These are phyloP conservation scores for Dynastes grantii DNA, from an alignment of 2,888 invertebrate species.

Conservation along the genomic window DNA sequence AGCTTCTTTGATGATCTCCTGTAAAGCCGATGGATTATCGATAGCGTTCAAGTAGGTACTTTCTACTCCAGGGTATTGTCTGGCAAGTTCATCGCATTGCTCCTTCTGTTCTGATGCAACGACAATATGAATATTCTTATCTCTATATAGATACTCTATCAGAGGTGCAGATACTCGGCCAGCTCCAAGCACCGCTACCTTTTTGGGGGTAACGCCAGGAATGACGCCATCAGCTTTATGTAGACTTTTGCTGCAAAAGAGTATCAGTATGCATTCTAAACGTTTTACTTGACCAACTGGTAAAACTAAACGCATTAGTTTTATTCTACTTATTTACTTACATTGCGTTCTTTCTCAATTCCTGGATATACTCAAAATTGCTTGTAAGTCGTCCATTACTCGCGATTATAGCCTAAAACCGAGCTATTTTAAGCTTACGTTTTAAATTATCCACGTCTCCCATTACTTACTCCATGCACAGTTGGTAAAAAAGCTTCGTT, in stretches of 20 bases:
- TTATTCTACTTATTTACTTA: slow-evolving; percentile 57
- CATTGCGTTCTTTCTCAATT: slow-evolving; percentile 77
- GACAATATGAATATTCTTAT: slow-evolving; percentile 86
- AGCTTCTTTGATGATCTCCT: slow-evolving; percentile 81
- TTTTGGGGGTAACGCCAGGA: slow-evolving; percentile 69
- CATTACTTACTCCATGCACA: slow-evolving; percentile 76
- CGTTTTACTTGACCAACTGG: no score
- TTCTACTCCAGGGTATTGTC: slow-evolving; percentile 83
- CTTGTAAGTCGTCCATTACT: slow-evolving; percentile 95
- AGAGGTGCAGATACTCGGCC: slow-evolving; percentile 93
- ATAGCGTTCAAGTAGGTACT: slow-evolving; percentile 87
- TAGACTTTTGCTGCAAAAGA: slow-evolving; percentile 62
- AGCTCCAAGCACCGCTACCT: slow-evolving; percentile 93
- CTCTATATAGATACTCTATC: slow-evolving; percentile 93
- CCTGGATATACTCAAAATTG: slow-evolving; percentile 95
- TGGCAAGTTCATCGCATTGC: slow-evolving; percentile 89
- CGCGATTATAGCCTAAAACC: slow-evolving; percentile 91
- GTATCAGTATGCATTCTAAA: neutral
- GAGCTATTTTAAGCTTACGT: slow-evolving; percentile 48
- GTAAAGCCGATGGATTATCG: slow-evolving; percentile 80
- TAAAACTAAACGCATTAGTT: slow-evolving; percentile 27
- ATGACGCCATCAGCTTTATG: slow-evolving; percentile 65
- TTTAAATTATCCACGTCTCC: slow-evolving; percentile 33
- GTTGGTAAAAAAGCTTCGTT: slow-evolving; percentile 84
- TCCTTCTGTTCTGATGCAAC: slow-evolving; percentile 81